Evolutionary conservation across 2,888 invertebrate species (phyloP), one percentile per base, ranked within the genome.

Genomic region (Leucophenga maculata): DNA sequence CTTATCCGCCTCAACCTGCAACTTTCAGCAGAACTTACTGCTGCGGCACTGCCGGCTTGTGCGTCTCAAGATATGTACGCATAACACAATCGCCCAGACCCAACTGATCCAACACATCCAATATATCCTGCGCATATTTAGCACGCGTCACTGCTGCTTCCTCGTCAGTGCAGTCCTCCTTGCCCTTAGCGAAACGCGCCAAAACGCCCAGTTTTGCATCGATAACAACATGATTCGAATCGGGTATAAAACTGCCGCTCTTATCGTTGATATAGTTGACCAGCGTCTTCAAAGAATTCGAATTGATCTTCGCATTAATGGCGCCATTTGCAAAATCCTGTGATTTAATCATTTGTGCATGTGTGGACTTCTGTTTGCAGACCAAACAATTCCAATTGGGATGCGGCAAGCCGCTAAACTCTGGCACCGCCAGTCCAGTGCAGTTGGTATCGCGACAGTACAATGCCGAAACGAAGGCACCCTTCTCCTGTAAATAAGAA

Each of bases 331-430:
- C 87, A 32, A 88, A 85, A 69, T 88, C 87, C 77, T 88, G 87
- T 2, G 86, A 80, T 71, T 88, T 88, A 31, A 79, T 76, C 83
- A 87, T 86, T 77, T 87, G 86, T 9, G 81, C 81, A 66, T 86
- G 83, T 50, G 84, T 78, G 0, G 87, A 86, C 57, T 86, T 86
- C 64, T 86, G 82, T 64, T 86, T 90, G 85, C 94, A 94, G 77
- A 89, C 90, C 77, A 92, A 89, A 83, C 94, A 94, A 75, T 90
- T 90, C 94, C 94, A 94, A 1, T 89, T 85, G 0, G 93, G 91
- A 9, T 88, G 86, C 69, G 90, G 89, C 69, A 92, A 88, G 54
- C 92, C 87, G 6, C 93, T 92, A 77, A 91, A 89, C 11, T 90
- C 90, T 1, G 93, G 92, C 64, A 92, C 80, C 6, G 86, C 86